Evolutionary conservation across 2,113 vertebrate species (phyloP), one percentile per base, ranked within the genome.

Genomic region (Zosterops lateralis): DNA sequence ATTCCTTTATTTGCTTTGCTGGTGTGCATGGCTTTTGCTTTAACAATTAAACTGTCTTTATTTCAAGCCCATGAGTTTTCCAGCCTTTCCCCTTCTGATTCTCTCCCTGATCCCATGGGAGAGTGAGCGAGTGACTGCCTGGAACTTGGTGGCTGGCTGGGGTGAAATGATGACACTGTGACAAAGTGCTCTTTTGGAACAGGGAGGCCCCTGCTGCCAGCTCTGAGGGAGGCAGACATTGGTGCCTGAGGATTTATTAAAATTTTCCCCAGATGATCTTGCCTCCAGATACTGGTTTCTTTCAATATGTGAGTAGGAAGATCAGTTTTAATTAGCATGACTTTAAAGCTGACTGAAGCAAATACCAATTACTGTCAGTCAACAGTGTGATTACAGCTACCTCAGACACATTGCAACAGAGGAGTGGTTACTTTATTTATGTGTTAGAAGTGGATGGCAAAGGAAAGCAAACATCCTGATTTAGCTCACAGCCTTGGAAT

Each of bases 371-470:
- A 86, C 70, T 65, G 65, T 53, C 80, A 84, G 48, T 74, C 31
- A 57, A 53, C 22, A 6, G 10, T 14, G 18, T 47, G 51, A 84
- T 58, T 85, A 76, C 62, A 95, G 50, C 62, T 58, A 75, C 77
- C 66, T 89, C 89, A 93, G 66, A 87, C 44, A 68, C 22, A 40
- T 31, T 89, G 74, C 89, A 89, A 93, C 38, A 95, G 61, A 92
- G 73, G 81, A 73, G 26, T 42, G 31, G 58, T 79, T 94, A 65
- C 28, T 89, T 79, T 94, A 54, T 82, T 91, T 76, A 68, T 79
- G 38, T 65, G 44, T 73, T 83, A 79, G 36, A 89, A 95, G 58
- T 66, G 42, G 74, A 93, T 71, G 58, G 78, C 75, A 95, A 91
- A 90, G 77, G 65, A 92, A 92, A 85, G 74, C 36, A 89, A 95